Percentiles rank a stretch among this genome's conserved stretches.
These are phyloP conservation scores for Macaca nemestrina DNA, from an alignment of 2,113 vertebrate species.

Conservation along the genomic window DNA sequence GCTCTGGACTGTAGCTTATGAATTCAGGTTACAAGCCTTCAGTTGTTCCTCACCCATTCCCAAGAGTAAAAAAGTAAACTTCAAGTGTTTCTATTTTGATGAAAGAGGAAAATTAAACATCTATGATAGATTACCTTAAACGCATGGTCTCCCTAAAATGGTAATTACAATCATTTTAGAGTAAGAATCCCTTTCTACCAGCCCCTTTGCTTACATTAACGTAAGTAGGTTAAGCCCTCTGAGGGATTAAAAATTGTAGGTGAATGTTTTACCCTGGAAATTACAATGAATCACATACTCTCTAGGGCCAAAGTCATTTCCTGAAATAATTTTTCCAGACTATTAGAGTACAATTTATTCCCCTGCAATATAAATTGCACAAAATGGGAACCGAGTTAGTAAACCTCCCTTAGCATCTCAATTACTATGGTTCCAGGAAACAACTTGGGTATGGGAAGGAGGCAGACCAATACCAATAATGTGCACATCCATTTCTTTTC, in stretches of 20 bases:
- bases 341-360: not conserved
- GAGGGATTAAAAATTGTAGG: slow-evolving; percentile 46
- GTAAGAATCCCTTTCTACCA: not conserved
- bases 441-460: not conserved
- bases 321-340: slow-evolving; percentile 55
- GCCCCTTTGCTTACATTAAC: not conserved
- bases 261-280: slow-evolving; percentile 52
- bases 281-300: slow-evolving; percentile 61
- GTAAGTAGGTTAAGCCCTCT: slow-evolving; percentile 54
- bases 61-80: slow-evolving; percentile 13
- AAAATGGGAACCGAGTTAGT: not conserved
- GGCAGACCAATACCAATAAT: not conserved
- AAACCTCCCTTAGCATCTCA: not conserved
- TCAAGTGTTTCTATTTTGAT: slow-evolving; percentile 21
- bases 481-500: not conserved
- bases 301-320: slow-evolving; percentile 60
- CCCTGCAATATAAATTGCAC: not conserved
- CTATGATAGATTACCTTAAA: slow-evolving; percentile 6
- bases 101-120: slow-evolving; percentile 42
- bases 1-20: not conserved
- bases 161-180: slow-evolving; percentile 12
- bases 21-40: not conserved
- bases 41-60: not conserved
- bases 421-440: slow-evolving; percentile 40
- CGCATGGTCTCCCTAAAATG: not conserved